phyloP scores from a whole-genome alignment of 2,888 invertebrate genomes.

The Tridacna gigas region DNA sequence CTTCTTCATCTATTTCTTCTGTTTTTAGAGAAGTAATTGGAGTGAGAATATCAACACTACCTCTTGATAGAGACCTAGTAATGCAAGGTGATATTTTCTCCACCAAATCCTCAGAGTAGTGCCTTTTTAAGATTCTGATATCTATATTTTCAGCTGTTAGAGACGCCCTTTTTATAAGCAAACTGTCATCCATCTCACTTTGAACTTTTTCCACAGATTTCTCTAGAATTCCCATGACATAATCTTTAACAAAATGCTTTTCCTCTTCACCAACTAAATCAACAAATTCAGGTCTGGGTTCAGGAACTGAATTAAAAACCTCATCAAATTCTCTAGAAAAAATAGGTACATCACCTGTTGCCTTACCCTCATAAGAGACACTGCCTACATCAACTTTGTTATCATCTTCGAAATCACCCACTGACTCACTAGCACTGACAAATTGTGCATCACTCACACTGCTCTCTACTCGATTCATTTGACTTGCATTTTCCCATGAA shows the following conservation, averaged over 20 bases:
- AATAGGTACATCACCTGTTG: neutral
- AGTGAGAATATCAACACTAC: conserved; percentile 57
- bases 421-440: conserved; percentile 15
- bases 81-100: conserved; percentile 43
- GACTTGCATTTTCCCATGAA: neutral
- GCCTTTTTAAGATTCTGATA: conserved; percentile 46
- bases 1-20: conserved; percentile 4
- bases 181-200: conserved; percentile 28
- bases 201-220: conserved; percentile 38
- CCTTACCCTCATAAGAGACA: conserved; percentile 1
- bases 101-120: conserved; percentile 50
- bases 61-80: conserved; percentile 29
- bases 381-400: neutral
- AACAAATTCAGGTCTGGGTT: neutral
- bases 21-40: conserved; percentile 39
- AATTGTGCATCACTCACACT: conserved; percentile 2
- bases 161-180: conserved; percentile 35
- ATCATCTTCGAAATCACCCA: conserved; percentile 11
- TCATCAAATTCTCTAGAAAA: conserved; percentile 36
- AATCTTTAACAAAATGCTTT: conserved; percentile 49
- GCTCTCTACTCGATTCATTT: neutral
- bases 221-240: conserved; percentile 51
- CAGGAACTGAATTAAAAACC: conserved; percentile 51
- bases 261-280: conserved; percentile 17
- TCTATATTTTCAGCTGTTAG: conserved; percentile 38